Evolutionary conservation across 2,113 vertebrate species (phyloP).

Genomic region (Pogona vitticeps): DNA sequence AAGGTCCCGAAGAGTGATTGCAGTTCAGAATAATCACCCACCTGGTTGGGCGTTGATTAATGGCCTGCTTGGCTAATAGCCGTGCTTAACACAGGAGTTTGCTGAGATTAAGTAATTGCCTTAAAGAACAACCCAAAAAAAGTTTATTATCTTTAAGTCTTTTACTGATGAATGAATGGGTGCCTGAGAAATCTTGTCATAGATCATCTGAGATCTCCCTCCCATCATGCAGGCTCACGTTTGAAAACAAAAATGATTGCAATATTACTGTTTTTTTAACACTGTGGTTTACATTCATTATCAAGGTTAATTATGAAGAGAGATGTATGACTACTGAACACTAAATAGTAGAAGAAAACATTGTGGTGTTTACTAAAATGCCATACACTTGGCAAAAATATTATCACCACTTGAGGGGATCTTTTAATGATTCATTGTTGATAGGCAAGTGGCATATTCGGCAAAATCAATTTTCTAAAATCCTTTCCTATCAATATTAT

Average conservation of each 20-base stretch:
- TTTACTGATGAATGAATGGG: constrained; percentile 81
- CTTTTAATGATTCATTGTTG: not conserved
- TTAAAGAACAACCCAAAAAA: constrained; percentile 80
- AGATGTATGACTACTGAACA: not conserved
- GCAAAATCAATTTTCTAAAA: not conserved
- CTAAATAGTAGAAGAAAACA: not conserved
- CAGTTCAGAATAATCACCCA: constrained; percentile 83
- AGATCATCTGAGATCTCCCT: constrained; percentile 72
- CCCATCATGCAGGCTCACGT: constrained; percentile 23
- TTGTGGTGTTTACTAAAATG: not conserved
- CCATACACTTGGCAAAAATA: not conserved
- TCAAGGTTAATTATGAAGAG: not conserved
- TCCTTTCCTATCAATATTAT: not conserved
- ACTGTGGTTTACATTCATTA: not conserved
- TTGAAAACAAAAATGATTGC: constrained; percentile 26
- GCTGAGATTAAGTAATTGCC: constrained; percentile 89
- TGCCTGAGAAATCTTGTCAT: constrained; percentile 75
- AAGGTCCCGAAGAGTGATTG: constrained; percentile 82
- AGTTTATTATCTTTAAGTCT: constrained; percentile 83
- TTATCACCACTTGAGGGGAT: not conserved
- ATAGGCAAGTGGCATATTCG: not conserved
- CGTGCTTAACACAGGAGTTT: constrained; percentile 85
- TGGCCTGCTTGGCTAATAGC: constrained; percentile 82
- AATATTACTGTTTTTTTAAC: constrained; percentile 7
- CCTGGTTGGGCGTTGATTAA: constrained; percentile 85